Conservation (phyloP, 1,140 invertebrate species). For the Philopotamus ludificatus region DNA sequence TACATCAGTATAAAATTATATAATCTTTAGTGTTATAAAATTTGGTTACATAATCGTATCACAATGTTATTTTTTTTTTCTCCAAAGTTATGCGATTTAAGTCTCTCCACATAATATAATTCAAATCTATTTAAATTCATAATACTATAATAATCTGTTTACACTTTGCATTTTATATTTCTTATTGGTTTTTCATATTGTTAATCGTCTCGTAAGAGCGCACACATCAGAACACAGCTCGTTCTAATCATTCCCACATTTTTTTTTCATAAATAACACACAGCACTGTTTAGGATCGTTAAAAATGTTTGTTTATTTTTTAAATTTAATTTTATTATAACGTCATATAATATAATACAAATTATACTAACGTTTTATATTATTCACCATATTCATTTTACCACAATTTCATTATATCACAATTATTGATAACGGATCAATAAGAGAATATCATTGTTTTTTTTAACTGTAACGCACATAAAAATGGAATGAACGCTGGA, state of each 20-base stretch:
- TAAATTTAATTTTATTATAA: constrained; percentile 3
- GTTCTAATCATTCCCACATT: neutral
- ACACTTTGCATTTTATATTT: constrained; percentile 12
- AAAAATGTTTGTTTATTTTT: neutral
- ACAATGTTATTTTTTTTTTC: neutral
- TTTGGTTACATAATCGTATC: too few relatives aligned
- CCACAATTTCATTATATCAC: neutral
- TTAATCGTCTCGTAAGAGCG: neutral
- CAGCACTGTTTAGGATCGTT: constrained; percentile 20
- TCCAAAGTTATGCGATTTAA: constrained; percentile 1
- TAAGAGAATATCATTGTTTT: neutral
- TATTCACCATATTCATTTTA: neutral
- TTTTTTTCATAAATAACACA: neutral
- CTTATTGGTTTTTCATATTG: constrained; percentile 10
- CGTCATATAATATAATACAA: constrained; percentile 24
- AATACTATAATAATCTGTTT: constrained; percentile 9
- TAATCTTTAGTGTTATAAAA: too few relatives aligned
- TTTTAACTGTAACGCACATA: neutral
- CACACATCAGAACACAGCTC: neutral
- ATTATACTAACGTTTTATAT: constrained; percentile 24
- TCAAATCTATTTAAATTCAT: neutral
- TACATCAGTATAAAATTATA: too few relatives aligned
- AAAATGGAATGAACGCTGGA: neutral
- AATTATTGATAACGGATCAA: neutral
- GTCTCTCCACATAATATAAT: neutral